A percentile compares a stretch with the other conserved stretches of the same genome.
Conservation (phyloP, 2,113 vertebrate species). For the Brachyhypopomus gauderio region DNA sequence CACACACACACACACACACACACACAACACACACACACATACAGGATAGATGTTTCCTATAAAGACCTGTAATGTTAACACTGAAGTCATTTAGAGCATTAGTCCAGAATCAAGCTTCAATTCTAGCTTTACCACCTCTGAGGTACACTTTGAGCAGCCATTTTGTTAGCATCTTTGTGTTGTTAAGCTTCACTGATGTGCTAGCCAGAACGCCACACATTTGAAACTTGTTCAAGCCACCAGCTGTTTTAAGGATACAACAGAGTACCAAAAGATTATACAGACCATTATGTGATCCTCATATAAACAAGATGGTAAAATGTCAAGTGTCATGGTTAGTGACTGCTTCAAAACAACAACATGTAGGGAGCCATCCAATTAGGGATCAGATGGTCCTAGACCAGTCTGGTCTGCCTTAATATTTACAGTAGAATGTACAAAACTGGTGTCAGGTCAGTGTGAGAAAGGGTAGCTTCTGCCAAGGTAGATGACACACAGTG, state of each 20-base stretch:
- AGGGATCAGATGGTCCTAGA: background rate
- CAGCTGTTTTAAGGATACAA: background rate
- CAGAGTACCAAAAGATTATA: background rate
- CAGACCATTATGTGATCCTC: background rate
- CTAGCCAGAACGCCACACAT: background rate
- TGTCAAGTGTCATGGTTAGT: background rate
- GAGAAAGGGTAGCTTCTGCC: slow-evolving; percentile 5
- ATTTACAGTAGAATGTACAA: background rate
- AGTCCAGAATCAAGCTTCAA: background rate
- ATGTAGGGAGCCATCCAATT: background rate
- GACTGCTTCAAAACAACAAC: background rate
- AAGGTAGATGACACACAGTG: slow-evolving; percentile 32
- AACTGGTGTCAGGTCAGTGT: slow-evolving; percentile 25
- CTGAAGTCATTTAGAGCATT: slow-evolving; percentile 7
- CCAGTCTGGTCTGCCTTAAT: background rate
- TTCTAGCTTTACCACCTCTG: background rate
- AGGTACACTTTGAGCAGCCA: slow-evolving; percentile 24
- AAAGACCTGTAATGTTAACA: slow-evolving; percentile 21
- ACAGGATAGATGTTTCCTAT: background rate
- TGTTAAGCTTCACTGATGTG: background rate
- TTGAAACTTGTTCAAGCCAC: background rate
- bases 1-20: slow-evolving; percentile 33
- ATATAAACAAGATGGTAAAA: background rate
- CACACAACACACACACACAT: slow-evolving; percentile 8
- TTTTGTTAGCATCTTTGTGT: slow-evolving; percentile 15